Percentiles rank a stretch among this genome's conserved stretches.
Conservation (phyloP, 2,888 invertebrate species). For the Linnaemya tessellans region DNA sequence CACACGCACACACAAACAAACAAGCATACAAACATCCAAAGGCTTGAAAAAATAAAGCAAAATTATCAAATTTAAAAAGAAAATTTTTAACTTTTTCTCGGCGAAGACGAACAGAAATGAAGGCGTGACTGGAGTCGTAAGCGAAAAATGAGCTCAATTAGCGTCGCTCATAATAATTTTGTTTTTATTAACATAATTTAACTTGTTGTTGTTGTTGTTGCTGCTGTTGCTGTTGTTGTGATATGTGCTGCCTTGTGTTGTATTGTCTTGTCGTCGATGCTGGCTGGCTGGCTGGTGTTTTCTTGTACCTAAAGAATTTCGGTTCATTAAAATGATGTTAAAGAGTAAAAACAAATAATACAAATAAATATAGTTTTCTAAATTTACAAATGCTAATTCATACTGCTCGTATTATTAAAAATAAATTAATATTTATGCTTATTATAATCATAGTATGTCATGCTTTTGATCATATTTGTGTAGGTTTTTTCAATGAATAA, state of each 20-base stretch:
- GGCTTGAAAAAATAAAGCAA: background rate
- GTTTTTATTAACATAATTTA: constrained; percentile 61
- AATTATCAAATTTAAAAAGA: constrained; percentile 19
- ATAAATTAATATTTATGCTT: constrained; percentile 28
- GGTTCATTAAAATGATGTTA: background rate
- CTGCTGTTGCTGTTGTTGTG: constrained; percentile 6
- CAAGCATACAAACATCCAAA: too few relatives aligned
- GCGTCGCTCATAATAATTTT: constrained; percentile 66
- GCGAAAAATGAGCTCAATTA: constrained; percentile 71
- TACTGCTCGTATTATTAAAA: background rate
- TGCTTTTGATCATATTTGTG: constrained; percentile 23
- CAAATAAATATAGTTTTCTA: constrained; percentile 1
- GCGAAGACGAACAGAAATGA: constrained; percentile 20
- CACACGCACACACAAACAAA: background rate
- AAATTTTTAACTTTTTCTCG: constrained; percentile 35
- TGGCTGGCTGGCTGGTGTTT: constrained; percentile 8
- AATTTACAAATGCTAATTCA: constrained; percentile 18
- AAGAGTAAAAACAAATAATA: constrained; percentile 17
- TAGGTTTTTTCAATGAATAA: constrained; percentile 36
- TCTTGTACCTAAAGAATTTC: background rate
- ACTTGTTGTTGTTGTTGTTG: constrained; percentile 15
- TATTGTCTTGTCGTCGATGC: background rate
- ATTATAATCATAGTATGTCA: background rate
- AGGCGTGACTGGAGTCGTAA: constrained; percentile 70
- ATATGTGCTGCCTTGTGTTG: background rate